Conservation (phyloP, 2,888 invertebrate genomes). For the Tetranychus truncatus region DNA sequence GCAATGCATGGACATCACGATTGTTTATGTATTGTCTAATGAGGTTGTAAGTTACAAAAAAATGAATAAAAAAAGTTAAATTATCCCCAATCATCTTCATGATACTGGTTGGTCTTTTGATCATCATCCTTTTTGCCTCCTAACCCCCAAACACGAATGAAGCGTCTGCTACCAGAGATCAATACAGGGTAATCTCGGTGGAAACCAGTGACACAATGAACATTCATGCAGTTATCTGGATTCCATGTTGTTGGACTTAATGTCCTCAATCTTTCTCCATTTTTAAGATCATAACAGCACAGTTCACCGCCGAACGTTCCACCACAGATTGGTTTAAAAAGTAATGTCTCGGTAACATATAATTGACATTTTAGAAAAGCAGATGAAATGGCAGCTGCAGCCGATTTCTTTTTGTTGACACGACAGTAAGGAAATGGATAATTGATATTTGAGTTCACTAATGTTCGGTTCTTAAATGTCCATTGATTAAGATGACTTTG, state of each 20-base stretch:
- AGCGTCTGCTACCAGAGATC: constrained; percentile 3
- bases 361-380: constrained; percentile 17
- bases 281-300: constrained; percentile 9
- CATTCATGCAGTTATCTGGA: constrained; percentile 4
- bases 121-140: neutral
- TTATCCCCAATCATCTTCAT: neutral
- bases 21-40: too few relatives aligned
- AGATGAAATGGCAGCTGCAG: neutral
- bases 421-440: constrained; percentile 13
- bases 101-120: neutral
- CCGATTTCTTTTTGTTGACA: neutral
- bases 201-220: constrained; percentile 11
- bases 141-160: constrained; percentile 3
- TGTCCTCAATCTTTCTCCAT: constrained; percentile 1
- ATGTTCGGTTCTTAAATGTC: constrained; percentile 12
- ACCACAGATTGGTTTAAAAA: constrained; percentile 14
- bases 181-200: neutral
- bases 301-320: neutral
- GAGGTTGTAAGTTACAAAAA: neutral
- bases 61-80: neutral
- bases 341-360: constrained; percentile 15
- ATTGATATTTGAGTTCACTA: constrained; percentile 17
- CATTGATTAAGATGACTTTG: constrained; percentile 16
- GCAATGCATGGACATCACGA: too few relatives aligned
- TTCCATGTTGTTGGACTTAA: neutral